Evolutionary conservation across 2,797 vertebrate genomes (phyloP), one percentile per base, ranked within the genome.

Genomic region (Etheostoma perlongum): DNA sequence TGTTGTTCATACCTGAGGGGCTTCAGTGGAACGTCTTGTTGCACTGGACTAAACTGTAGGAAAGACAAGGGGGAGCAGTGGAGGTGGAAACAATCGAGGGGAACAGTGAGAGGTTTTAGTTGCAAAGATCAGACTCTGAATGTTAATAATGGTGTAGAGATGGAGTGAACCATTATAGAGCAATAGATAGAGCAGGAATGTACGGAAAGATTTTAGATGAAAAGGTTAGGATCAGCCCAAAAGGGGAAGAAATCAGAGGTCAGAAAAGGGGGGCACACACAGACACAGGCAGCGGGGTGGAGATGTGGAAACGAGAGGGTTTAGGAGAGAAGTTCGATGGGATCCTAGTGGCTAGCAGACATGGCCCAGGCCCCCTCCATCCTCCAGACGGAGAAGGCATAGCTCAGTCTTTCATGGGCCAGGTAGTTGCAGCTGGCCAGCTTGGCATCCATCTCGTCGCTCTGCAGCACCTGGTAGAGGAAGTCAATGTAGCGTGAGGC

Each of bases 321-420:
- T 81, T 58, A 77, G 79, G 72, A 81, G 78, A 79, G 77, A 84
- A 30, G 72, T 76, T 74, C 27, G 70, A 55, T 65, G 83, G 89
- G 82, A 61, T 55, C 81, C 91, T 96, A 97, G 93, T 96, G 96
- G 74, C 96, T 96, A 13, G 96, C 84, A 4, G 96, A 97, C 96
- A 96, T 95, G 90, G 96, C 94, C 96, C 96, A 97, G 88, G 96
- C 96, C 13, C 96, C 96, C 91, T 97, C 96, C 96, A 97, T 97
- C 94, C 96, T 96, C 96, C 96, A 97, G 60, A 97, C 96, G 0
- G 96, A 97, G 90, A 97, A 97, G 85, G 96, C 96, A 2, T 96
- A 97, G 95, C 96, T 97, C 74, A 97, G 95, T 92, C 96, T 90
- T 90, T 97, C 96, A 2, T 97, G 96, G 85, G 96, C 96, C 93